Percentiles rank a stretch among this genome's conserved stretches.
phyloP scores from a whole-genome alignment of 2,797 vertebrate species.

The Betta splendens region DNA sequence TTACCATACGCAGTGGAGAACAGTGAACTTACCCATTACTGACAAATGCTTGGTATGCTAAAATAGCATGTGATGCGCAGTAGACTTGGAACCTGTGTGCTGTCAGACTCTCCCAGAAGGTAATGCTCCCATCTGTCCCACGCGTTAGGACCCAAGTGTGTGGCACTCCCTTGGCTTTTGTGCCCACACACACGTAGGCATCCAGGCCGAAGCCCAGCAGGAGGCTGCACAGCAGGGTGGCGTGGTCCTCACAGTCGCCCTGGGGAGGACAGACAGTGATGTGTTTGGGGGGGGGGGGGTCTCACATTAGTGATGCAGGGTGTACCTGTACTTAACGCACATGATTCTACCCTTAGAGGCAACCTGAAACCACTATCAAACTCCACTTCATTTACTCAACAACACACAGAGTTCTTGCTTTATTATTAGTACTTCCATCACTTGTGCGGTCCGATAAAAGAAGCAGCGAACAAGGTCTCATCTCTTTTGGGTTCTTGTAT shows the following conservation, averaged over 20 bases:
- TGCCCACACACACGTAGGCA: constrained; percentile 95
- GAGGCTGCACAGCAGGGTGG: constrained; percentile 94
- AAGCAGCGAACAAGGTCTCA: too few species aligned
- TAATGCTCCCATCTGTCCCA: constrained; percentile 88
- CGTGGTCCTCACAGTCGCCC: constrained; percentile 98
- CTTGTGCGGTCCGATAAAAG: too few species aligned
- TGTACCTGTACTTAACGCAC: too few species aligned
- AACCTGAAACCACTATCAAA: too few species aligned
- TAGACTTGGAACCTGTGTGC: constrained; percentile 85
- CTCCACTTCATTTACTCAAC: too few species aligned
- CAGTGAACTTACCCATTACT: not conserved
- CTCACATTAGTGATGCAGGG: not conserved
- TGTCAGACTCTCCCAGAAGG: constrained; percentile 97
- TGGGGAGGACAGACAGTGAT: constrained; percentile 54
- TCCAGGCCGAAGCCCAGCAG: constrained; percentile 94
- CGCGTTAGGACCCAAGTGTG: constrained; percentile 96
- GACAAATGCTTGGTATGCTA: not conserved
- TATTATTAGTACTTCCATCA: too few species aligned
- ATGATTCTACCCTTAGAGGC: too few species aligned
- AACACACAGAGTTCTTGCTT: too few species aligned
- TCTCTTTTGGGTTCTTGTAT: constrained; percentile 6
- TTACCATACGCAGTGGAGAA: constrained; percentile 56
- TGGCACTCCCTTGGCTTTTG: constrained; percentile 88
- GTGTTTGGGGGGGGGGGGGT: not conserved
- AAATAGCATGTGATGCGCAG: not conserved